Evolutionary conservation across 2,888 invertebrate genomes (phyloP).

Genomic region (Zeuzera pyrina): DNA sequence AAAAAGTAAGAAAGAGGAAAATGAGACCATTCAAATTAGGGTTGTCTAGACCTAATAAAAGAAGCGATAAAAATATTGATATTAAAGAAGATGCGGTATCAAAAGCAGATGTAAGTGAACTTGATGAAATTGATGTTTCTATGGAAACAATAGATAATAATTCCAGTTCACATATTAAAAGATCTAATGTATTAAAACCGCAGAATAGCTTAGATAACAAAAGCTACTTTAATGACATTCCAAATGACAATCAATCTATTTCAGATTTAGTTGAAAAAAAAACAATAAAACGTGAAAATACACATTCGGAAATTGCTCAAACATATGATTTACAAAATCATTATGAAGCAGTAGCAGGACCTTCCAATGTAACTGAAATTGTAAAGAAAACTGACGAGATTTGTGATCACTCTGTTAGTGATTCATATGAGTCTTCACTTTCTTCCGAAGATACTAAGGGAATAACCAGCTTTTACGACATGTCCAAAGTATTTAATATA

Average conservation of each 20-base stretch:
- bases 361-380: conserved; percentile 28
- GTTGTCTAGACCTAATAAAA: conserved; percentile 50
- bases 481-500: conserved; percentile 50
- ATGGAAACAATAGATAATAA: conserved; percentile 44
- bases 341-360: conserved; percentile 47
- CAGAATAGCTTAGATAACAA: conserved; percentile 22
- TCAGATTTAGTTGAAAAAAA: conserved; percentile 33
- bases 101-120: conserved; percentile 21
- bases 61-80: conserved; percentile 16
- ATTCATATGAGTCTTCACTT: conserved; percentile 37
- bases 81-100: conserved; percentile 12
- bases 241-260: conserved; percentile 22
- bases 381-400: conserved; percentile 12
- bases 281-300: conserved; percentile 17
- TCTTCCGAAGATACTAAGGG: conserved; percentile 43
- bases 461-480: conserved; percentile 56
- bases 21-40: conserved; percentile 56
- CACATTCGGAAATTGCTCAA: conserved; percentile 25
- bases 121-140: conserved; percentile 49
- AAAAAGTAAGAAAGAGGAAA: conserved; percentile 63
- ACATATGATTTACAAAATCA: conserved; percentile 42
- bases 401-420: conserved; percentile 22
- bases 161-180: conserved; percentile 34
- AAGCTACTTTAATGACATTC: conserved; percentile 12
- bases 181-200: conserved; percentile 27